Percentiles rank a stretch among this genome's conserved stretches.
Evolutionary conservation across 2,888 invertebrate genomes (phyloP).

Genomic region (Eupithecia insigniata): DNA sequence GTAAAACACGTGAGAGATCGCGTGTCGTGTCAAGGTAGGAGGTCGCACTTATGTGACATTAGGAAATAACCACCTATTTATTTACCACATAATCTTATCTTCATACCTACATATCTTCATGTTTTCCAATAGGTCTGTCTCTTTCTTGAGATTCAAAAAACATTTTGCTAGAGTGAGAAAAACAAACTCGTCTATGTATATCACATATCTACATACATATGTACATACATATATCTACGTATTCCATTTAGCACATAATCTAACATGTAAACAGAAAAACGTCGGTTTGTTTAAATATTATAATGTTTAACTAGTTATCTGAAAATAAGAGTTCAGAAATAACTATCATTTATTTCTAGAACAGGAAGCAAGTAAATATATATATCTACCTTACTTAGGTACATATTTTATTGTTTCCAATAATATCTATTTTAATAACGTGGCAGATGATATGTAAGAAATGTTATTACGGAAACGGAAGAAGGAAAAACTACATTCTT

Average conservation of each 20-base stretch:
- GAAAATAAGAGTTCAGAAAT: not conserved
- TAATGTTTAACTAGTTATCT: not conserved
- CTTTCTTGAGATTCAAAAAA: not conserved
- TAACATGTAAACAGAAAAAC: constrained; percentile 1
- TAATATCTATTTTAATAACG: not conserved
- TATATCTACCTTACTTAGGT: not conserved
- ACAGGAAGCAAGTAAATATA: not conserved
- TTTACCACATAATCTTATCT: not conserved
- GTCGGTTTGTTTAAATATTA: not conserved
- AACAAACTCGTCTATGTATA: not conserved
- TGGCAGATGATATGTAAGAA: not conserved
- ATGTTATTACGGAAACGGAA: constrained; percentile 2
- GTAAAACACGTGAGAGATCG: constrained; percentile 9
- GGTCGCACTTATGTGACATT: constrained; percentile 16
- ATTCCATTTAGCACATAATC: not conserved
- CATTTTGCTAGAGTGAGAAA: not conserved
- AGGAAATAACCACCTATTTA: constrained; percentile 9
- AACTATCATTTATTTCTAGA: not conserved
- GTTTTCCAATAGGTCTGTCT: not conserved
- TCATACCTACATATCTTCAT: not conserved
- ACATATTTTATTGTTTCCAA: not conserved
- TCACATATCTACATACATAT: no score
- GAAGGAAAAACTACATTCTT: not conserved
- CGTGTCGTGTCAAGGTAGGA: constrained; percentile 10
- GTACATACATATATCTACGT: no score